Conservation (phyloP, 2,888 invertebrate genomes). For the Argyresthia goedartella region DNA sequence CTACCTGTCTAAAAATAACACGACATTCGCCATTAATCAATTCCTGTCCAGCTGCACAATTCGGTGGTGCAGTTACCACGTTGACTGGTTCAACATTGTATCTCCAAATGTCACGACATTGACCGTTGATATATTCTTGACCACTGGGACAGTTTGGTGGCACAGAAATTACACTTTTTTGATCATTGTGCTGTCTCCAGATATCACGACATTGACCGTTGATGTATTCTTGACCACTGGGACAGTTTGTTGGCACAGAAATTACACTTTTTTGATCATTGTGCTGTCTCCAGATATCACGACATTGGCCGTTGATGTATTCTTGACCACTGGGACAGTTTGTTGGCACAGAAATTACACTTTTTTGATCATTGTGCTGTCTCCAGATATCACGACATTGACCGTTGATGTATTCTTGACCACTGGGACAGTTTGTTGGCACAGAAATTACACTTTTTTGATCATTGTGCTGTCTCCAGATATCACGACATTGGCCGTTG, state of each 20-base stretch:
- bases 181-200: constrained; percentile 7
- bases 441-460: constrained; percentile 14
- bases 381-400: constrained; percentile 13
- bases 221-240: neutral
- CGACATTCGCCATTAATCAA: constrained; percentile 20
- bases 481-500: constrained; percentile 17
- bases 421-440: constrained; percentile 21
- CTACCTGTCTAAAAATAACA: constrained; percentile 10
- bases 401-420: constrained; percentile 20
- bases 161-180: constrained; percentile 6
- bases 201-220: neutral
- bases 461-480: constrained; percentile 10
- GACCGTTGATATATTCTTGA: constrained; percentile 15
- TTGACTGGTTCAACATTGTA: constrained; percentile 12
- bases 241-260: constrained; percentile 17
- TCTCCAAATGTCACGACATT: constrained; percentile 16
- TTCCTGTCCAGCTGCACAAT: constrained; percentile 21
- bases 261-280: neutral
- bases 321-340: constrained; percentile 17
- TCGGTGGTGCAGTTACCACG: constrained; percentile 23
- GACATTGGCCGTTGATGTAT: constrained; percentile 15
- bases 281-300: constrained; percentile 12
- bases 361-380: constrained; percentile 4
- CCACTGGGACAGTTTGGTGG: constrained; percentile 17
- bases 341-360: constrained; percentile 15